Evolutionary conservation across 1,140 invertebrate species (phyloP).

Genomic region (Drosophila equinoxialis): DNA sequence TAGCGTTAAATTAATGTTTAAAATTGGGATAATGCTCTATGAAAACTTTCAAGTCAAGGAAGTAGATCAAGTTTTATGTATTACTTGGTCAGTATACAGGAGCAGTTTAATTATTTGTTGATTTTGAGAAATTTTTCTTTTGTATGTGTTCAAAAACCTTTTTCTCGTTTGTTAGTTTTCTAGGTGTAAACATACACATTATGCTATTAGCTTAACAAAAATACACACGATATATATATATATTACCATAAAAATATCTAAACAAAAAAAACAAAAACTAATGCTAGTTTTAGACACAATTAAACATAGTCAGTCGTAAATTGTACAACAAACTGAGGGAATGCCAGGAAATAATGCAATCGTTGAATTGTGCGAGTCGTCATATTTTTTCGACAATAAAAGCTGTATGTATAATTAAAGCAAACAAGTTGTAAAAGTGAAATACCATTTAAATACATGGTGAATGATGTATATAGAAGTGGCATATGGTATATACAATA

Average conservation of each 20-base stretch:
- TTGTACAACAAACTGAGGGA: slow-evolving; percentile 45
- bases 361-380: slow-evolving; percentile 58
- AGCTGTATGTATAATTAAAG: slow-evolving; percentile 58
- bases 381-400: slow-evolving; percentile 78
- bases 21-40: too few relatives aligned
- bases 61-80: too few relatives aligned
- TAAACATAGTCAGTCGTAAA: slow-evolving; percentile 12
- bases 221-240: not conserved
- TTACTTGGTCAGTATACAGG: too few relatives aligned
- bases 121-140: too few relatives aligned
- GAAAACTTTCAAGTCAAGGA: too few relatives aligned
- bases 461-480: slow-evolving; percentile 41
- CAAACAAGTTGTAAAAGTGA: slow-evolving; percentile 39
- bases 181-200: not conserved
- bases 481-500: slow-evolving; percentile 43
- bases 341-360: slow-evolving; percentile 57
- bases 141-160: too few relatives aligned
- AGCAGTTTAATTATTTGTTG: too few relatives aligned
- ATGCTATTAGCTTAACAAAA: slow-evolving; percentile 19
- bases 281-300: slow-evolving; percentile 1
- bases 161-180: too few relatives aligned
- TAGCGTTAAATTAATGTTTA: too few relatives aligned
- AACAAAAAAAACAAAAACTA: not conserved
- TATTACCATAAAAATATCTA: not conserved
- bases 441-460: slow-evolving; percentile 7